phyloP scores from a whole-genome alignment of 2,113 vertebrate genomes.

The Saimiri boliviensis region DNA sequence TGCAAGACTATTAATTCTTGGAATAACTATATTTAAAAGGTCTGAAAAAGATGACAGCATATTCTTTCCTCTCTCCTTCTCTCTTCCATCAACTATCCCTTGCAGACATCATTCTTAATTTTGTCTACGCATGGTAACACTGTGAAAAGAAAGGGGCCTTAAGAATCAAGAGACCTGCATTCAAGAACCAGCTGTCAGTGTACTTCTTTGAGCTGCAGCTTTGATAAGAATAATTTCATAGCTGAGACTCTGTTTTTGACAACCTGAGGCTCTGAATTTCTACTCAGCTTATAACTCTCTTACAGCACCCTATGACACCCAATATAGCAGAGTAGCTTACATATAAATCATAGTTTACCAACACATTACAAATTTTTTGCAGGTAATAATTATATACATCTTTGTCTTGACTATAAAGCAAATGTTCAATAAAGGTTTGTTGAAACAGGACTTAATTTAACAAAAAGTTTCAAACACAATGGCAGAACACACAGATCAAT shows the following conservation, averaged over 20 bases:
- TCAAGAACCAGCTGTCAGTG: not conserved
- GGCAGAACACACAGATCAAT: slow-evolving; percentile 8
- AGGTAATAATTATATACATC: not conserved
- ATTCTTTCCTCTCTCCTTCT: not conserved
- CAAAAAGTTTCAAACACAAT: not conserved
- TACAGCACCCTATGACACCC: not conserved
- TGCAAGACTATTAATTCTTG: not conserved
- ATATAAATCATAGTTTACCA: not conserved
- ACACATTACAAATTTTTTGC: not conserved
- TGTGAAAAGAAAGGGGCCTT: not conserved
- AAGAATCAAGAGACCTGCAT: not conserved
- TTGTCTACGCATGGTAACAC: not conserved
- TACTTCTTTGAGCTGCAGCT: not conserved
- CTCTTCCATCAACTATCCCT: not conserved
- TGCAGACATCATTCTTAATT: not conserved
- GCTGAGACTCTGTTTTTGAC: not conserved
- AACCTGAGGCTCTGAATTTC: not conserved
- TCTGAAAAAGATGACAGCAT: not conserved
- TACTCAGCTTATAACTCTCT: not conserved
- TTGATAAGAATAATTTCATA: not conserved
- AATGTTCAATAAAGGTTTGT: not conserved
- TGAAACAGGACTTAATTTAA: slow-evolving; percentile 29
- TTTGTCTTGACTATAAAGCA: not conserved
- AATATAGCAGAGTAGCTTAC: not conserved
- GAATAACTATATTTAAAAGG: not conserved